phyloP scores from a whole-genome alignment of 2,113 vertebrate genomes.

The Phoxinus phoxinus region DNA sequence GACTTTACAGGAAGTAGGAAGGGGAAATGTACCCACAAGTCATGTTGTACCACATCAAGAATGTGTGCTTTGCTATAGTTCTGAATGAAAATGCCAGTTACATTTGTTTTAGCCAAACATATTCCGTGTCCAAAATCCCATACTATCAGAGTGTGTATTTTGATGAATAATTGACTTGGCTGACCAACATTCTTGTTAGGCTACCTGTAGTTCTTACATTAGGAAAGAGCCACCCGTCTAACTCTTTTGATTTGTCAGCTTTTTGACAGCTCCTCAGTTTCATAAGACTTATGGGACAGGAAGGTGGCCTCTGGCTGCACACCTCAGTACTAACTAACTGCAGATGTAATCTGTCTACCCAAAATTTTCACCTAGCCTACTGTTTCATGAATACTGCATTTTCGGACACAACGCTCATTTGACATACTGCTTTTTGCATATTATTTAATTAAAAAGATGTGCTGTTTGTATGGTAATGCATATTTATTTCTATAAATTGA shows the following conservation, averaged over 20 bases:
- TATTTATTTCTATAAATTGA: background rate
- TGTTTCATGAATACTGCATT: background rate
- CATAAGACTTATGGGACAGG: background rate
- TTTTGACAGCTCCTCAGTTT: slow-evolving; percentile 5
- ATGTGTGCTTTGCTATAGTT: too few species aligned
- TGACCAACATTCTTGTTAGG: background rate
- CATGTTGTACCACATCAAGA: background rate
- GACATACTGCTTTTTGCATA: background rate
- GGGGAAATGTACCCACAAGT: background rate
- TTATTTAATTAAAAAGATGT: background rate
- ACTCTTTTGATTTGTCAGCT: background rate
- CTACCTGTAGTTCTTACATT: background rate
- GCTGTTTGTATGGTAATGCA: background rate
- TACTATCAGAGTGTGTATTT: background rate
- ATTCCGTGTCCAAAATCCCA: background rate
- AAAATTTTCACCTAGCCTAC: background rate
- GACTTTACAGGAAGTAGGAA: slow-evolving; percentile 6
- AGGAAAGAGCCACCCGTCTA: background rate
- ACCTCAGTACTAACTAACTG: background rate
- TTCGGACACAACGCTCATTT: background rate
- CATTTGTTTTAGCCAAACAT: background rate
- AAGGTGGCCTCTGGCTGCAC: background rate
- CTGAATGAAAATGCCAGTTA: background rate
- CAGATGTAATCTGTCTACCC: background rate
- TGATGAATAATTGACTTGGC: background rate